Evolutionary conservation across 2,113 vertebrate species (phyloP).

Genomic region (Hypanus sabinus): DNA sequence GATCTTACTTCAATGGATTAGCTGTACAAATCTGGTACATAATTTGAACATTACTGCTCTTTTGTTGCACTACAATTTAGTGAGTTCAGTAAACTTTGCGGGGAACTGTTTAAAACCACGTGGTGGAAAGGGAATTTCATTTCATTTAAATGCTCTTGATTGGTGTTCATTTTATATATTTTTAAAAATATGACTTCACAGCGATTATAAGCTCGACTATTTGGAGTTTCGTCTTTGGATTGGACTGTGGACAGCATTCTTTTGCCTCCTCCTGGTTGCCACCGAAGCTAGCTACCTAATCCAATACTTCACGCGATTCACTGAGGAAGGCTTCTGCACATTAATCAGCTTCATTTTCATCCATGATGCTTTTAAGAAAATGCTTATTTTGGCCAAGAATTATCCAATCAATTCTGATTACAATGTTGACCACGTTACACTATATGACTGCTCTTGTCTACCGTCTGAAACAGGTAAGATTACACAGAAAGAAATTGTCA

Average conservation of each 20-base stretch:
- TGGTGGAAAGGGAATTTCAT: neutral
- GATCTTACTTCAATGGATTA: neutral
- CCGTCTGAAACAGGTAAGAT: slow-evolving; percentile 40
- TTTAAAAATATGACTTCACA: slow-evolving; percentile 38
- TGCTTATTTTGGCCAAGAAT: slow-evolving; percentile 55
- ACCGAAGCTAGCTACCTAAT: slow-evolving; percentile 66
- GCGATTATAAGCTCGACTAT: slow-evolving; percentile 62
- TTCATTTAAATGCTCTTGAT: neutral
- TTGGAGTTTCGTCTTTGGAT: slow-evolving; percentile 70
- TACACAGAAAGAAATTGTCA: slow-evolving; percentile 9
- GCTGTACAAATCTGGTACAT: neutral
- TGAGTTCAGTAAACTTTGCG: neutral
- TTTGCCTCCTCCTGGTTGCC: slow-evolving; percentile 63
- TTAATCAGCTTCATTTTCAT: slow-evolving; percentile 73
- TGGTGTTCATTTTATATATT: slow-evolving; percentile 15
- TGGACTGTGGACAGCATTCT: slow-evolving; percentile 66
- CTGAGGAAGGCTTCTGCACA: slow-evolving; percentile 67
- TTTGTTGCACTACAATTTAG: neutral
- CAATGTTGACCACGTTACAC: slow-evolving; percentile 45
- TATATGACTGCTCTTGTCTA: slow-evolving; percentile 57
- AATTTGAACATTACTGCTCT: neutral
- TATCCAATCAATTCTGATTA: slow-evolving; percentile 63
- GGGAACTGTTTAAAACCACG: neutral
- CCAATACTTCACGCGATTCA: slow-evolving; percentile 66
- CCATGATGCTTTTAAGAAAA: slow-evolving; percentile 64